phyloP scores from a whole-genome alignment of 2,888 invertebrate genomes.

The Galerucella nymphaeae region DNA sequence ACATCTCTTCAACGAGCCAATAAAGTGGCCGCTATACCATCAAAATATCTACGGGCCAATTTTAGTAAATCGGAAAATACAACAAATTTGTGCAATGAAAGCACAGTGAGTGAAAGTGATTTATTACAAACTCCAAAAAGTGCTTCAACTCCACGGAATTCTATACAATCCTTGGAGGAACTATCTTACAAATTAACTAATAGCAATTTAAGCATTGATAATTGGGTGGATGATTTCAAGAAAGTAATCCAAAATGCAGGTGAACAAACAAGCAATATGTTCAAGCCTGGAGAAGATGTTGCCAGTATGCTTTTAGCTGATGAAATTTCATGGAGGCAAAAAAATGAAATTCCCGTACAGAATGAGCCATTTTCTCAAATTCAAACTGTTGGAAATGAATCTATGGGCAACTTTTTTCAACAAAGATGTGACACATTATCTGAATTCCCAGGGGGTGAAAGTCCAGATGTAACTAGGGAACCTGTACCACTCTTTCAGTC shows the following conservation, averaged over 20 bases:
- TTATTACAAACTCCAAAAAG: conserved; percentile 49
- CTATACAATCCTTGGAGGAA: conserved; percentile 49
- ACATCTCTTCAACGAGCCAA: conserved; percentile 50
- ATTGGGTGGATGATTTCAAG: conserved; percentile 51
- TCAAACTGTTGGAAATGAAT: conserved; percentile 44
- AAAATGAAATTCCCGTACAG: conserved; percentile 53
- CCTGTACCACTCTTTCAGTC: conserved; percentile 56
- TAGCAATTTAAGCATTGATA: conserved; percentile 52
- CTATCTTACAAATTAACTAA: conserved; percentile 51
- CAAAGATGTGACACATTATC: conserved; percentile 63
- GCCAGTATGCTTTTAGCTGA: conserved; percentile 62
- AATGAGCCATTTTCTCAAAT: conserved; percentile 39
- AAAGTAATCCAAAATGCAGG: conserved; percentile 40
- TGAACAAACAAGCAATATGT: conserved; percentile 48
- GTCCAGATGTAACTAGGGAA: conserved; percentile 50
- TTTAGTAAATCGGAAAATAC: conserved; percentile 38
- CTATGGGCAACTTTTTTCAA: conserved; percentile 66
- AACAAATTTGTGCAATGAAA: conserved; percentile 43
- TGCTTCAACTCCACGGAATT: conserved; percentile 56
- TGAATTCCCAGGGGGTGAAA: conserved; percentile 51
- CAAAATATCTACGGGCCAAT: conserved; percentile 52
- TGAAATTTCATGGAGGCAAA: conserved; percentile 63
- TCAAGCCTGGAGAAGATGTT: conserved; percentile 60
- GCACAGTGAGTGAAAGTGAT: conserved; percentile 60
- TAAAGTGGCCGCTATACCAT: conserved; percentile 52